Evolutionary conservation across 2,888 invertebrate genomes (phyloP).

Genomic region (Cylindroiulus punctatus): DNA sequence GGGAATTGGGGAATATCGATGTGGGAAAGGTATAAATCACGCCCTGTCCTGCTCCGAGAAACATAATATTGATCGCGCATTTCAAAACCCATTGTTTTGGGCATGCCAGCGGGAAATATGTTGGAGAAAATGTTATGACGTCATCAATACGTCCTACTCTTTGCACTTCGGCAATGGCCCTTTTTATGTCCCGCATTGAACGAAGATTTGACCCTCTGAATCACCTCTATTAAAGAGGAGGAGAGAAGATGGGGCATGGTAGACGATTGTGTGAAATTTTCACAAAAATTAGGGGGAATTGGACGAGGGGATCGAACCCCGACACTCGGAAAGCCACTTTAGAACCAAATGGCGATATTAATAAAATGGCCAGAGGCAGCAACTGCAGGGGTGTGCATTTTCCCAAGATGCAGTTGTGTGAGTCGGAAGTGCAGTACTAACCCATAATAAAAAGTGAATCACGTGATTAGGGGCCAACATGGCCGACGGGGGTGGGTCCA

Average conservation of each 20-base stretch:
- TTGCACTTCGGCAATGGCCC: background rate
- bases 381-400: constrained; percentile 1
- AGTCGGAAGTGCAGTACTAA: background rate
- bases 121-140: background rate
- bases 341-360: constrained; percentile 42
- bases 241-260: background rate
- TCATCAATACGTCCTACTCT: constrained; percentile 20
- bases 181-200: constrained; percentile 19
- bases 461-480: background rate
- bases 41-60: constrained; percentile 30
- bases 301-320: background rate
- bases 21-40: constrained; percentile 24
- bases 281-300: constrained; percentile 40
- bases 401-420: background rate
- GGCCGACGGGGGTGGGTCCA: constrained; percentile 27
- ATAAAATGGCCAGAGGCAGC: constrained; percentile 25
- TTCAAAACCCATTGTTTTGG: constrained; percentile 23
- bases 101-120: background rate
- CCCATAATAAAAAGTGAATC: background rate
- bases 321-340: constrained; percentile 16
- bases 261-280: constrained; percentile 29
- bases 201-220: constrained; percentile 37
- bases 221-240: constrained; percentile 38
- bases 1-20: constrained; percentile 42
- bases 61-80: constrained; percentile 27